These are phyloP conservation scores for Hyphantria cunea DNA, from an alignment of 1,140 invertebrate species.

Conservation along the genomic window DNA sequence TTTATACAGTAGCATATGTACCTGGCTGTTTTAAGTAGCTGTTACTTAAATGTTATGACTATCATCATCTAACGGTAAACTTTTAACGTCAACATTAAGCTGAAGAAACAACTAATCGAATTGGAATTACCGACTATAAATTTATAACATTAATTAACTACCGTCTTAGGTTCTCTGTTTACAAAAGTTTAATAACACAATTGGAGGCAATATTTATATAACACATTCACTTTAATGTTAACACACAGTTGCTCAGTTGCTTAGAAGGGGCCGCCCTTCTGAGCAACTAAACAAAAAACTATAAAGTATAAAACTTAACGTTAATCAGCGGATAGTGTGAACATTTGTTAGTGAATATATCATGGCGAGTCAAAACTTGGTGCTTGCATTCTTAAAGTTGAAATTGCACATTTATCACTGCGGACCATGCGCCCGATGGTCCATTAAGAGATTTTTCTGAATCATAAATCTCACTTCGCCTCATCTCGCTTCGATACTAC, in stretches of 20 bases:
- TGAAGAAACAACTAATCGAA: too few species aligned
- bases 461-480: conserved; percentile 78
- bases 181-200: too few species aligned
- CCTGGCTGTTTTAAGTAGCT: too few species aligned
- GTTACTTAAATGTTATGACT: too few species aligned
- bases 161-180: too few species aligned
- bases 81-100: too few species aligned
- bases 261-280: not conserved
- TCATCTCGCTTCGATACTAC: conserved; percentile 69
- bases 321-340: conserved; percentile 49
- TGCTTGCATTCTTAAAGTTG: conserved; percentile 73
- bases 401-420: conserved; percentile 79
- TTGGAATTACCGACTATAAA: too few species aligned
- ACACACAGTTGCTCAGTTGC: not conserved
- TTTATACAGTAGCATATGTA: too few species aligned
- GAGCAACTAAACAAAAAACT: conserved; percentile 42
- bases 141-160: too few species aligned
- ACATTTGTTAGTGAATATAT: conserved; percentile 52
- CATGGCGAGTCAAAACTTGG: conserved; percentile 74
- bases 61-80: too few species aligned
- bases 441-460: conserved; percentile 80
- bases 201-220: not conserved
- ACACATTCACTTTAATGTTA: not conserved
- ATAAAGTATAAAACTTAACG: conserved; percentile 37
- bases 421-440: conserved; percentile 65